Evolutionary conservation across 2,888 invertebrate species (phyloP).

Genomic region (Boloria euphrosyne): DNA sequence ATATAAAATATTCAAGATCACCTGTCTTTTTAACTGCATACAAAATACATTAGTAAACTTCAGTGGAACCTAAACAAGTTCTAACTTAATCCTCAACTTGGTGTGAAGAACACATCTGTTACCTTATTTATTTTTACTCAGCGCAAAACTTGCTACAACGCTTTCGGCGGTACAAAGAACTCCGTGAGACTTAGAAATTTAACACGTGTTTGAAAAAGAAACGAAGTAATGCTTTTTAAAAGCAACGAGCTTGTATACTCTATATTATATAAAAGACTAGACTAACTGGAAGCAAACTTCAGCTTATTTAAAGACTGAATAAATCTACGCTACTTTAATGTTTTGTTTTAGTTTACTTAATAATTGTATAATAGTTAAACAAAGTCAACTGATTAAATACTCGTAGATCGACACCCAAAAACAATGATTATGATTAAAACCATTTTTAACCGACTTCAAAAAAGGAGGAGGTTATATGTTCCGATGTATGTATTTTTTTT

Average conservation of each 20-base stretch:
- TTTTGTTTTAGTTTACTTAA: no score
- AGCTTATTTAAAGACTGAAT: no score
- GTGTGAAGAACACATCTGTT: slow-evolving; percentile 39
- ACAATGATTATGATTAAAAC: no score
- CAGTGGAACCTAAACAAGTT: slow-evolving; percentile 26
- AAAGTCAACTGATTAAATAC: no score
- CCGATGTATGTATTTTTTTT: no score
- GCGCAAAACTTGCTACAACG: slow-evolving; percentile 45
- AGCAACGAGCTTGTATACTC: background rate
- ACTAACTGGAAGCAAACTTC: no score
- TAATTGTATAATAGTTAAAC: no score
- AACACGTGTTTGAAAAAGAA: slow-evolving; percentile 34
- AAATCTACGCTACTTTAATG: no score
- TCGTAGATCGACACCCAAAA: no score
- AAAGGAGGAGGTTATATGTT: no score
- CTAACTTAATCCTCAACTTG: slow-evolving; percentile 32
- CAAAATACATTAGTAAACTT: slow-evolving; percentile 20
- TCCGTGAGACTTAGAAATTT: slow-evolving; percentile 35
- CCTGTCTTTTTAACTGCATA: slow-evolving; percentile 15
- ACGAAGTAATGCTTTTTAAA: slow-evolving; percentile 9
- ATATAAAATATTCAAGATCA: background rate
- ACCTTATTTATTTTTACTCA: slow-evolving; percentile 42
- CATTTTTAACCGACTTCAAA: no score
- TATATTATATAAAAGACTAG: background rate
- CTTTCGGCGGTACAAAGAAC: slow-evolving; percentile 40